Percentiles rank a stretch among this genome's conserved stretches.
phyloP scores from a whole-genome alignment of 2,888 invertebrate genomes.

The Lasioglossum zephyrum region DNA sequence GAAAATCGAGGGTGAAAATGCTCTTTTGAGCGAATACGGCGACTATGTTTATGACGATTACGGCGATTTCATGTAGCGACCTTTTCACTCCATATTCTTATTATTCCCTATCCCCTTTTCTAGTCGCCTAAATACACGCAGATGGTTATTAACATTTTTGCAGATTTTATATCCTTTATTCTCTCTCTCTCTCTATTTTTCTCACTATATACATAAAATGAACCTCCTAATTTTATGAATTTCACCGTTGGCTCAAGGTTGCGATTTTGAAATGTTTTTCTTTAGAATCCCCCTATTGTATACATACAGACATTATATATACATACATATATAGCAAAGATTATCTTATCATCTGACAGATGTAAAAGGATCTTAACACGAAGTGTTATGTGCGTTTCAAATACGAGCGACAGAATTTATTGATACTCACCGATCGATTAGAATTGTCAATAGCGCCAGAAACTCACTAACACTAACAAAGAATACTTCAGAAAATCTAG shows the following conservation, averaged over 20 bases:
- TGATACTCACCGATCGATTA: conserved; percentile 22
- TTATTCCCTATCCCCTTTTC: conserved; percentile 62
- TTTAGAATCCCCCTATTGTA: conserved; percentile 33
- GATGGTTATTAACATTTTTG: conserved; percentile 60
- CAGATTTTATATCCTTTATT: conserved; percentile 59
- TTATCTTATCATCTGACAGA: conserved; percentile 29
- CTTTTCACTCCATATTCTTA: conserved; percentile 65
- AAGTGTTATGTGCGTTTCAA: conserved; percentile 36
- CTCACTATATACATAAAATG: conserved; percentile 15
- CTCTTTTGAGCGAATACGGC: conserved; percentile 88
- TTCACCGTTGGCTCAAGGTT: conserved; percentile 32
- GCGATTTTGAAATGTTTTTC: conserved; percentile 22
- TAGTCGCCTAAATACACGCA: conserved; percentile 76
- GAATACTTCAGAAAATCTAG: conserved; percentile 14
- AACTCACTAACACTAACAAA: conserved; percentile 5
- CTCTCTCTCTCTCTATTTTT: conserved; percentile 3
- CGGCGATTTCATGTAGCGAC: conserved; percentile 92
- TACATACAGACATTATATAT: conserved; percentile 17
- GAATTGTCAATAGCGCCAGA: background rate
- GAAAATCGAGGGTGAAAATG: conserved; percentile 90
- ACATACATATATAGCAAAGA: conserved; percentile 18
- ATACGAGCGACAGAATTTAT: conserved; percentile 13
- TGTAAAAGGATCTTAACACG: conserved; percentile 33
- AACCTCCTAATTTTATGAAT: conserved; percentile 23
- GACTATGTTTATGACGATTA: conserved; percentile 89